Evolutionary conservation across 2,113 vertebrate genomes (phyloP).

Genomic region (Sprattus sprattus): DNA sequence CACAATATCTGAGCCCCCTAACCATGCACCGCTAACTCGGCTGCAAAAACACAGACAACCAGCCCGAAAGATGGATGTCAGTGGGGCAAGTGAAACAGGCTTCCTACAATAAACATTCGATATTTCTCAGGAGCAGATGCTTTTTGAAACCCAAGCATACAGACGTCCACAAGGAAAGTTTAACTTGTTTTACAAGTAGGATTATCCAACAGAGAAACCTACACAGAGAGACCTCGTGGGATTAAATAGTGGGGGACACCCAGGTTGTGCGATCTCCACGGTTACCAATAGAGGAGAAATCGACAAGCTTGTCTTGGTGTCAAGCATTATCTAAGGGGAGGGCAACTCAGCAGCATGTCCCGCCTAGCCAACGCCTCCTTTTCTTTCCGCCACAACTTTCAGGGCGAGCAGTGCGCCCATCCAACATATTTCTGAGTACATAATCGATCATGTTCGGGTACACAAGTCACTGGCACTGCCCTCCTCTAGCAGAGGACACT

Average conservation of each 20-base stretch:
- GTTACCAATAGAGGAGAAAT: conserved; percentile 59
- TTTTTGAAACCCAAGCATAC: conserved; percentile 18
- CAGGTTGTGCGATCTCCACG: conserved; percentile 71
- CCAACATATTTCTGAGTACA: conserved; percentile 52
- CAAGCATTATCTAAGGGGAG: conserved; percentile 52
- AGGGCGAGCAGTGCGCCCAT: conserved; percentile 31
- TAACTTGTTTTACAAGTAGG: conserved; percentile 61
- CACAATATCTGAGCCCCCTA: conserved; percentile 2
- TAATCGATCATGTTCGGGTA: conserved; percentile 52
- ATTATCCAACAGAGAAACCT: conserved; percentile 59
- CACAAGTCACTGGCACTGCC: conserved; percentile 29
- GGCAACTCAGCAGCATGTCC: conserved; percentile 48
- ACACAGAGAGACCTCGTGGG: conserved; percentile 53
- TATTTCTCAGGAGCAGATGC: neutral
- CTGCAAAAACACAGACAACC: neutral
- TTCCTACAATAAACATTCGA: neutral
- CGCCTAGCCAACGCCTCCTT: conserved; percentile 38
- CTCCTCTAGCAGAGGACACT: conserved; percentile 37
- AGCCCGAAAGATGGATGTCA: neutral
- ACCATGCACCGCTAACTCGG: neutral
- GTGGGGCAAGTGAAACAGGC: neutral
- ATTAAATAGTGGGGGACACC: conserved; percentile 66
- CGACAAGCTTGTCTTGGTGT: conserved; percentile 56
- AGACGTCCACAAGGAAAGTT: conserved; percentile 42
- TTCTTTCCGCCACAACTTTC: conserved; percentile 37